These are phyloP conservation scores for Zaprionus camerounensis DNA, from an alignment of 1,140 invertebrate species.

Conservation along the genomic window DNA sequence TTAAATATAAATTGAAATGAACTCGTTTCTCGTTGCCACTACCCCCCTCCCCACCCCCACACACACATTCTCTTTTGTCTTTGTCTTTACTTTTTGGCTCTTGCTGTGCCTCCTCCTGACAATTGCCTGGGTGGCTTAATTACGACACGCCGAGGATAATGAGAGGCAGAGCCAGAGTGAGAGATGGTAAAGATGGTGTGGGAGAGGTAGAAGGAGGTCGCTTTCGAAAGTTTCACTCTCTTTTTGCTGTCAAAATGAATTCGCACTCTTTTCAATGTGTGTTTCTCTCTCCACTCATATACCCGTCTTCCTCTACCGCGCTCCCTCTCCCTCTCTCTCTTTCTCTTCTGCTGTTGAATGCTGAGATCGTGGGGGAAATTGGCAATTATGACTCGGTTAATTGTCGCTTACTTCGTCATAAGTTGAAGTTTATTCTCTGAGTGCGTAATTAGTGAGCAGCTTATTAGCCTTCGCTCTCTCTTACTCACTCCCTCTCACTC, in stretches of 20 bases:
- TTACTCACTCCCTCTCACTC: neutral
- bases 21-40: conserved; percentile 14
- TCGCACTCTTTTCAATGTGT: neutral
- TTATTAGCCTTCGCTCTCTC: no score
- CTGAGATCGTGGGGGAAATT: neutral
- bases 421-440: conserved; percentile 1
- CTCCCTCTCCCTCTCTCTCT: neutral
- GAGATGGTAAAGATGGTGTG: neutral
- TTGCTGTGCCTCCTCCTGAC: neutral
- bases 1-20: conserved; percentile 43
- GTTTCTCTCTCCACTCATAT: neutral
- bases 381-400: neutral
- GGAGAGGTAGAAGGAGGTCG: neutral
- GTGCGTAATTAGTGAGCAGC: conserved; percentile 1
- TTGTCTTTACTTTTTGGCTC: conserved; percentile 7
- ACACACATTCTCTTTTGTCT: neutral
- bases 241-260: conserved; percentile 2
- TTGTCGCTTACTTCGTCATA: conserved; percentile 5
- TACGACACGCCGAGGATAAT: conserved; percentile 9
- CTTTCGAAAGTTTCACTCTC: neutral
- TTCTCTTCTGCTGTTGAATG: neutral
- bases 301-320: neutral
- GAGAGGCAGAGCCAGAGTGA: neutral
- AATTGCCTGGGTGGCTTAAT: conserved; percentile 9
- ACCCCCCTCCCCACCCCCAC: neutral